Evolutionary conservation across 2,113 vertebrate genomes (phyloP).

Genomic region (Peucedramus taeniatus): DNA sequence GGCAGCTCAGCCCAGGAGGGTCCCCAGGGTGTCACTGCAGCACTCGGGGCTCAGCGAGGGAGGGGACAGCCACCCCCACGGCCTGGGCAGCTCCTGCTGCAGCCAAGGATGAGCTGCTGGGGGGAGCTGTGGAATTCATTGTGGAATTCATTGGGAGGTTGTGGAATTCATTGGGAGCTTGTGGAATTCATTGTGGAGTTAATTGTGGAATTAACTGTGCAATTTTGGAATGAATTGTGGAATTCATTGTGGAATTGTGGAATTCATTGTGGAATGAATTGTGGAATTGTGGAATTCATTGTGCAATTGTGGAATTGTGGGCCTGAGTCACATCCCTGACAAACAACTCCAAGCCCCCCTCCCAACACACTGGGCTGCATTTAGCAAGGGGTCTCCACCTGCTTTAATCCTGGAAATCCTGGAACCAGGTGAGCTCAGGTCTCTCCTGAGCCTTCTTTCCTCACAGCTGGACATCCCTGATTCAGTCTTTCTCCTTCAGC

Average conservation of each 20-base stretch:
- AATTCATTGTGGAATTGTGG: background rate
- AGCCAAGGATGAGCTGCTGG: rapidly evolving
- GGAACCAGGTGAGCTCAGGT: rapidly evolving
- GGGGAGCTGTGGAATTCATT: background rate
- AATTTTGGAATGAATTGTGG: background rate
- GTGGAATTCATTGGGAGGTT: background rate
- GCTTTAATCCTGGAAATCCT: rapidly evolving
- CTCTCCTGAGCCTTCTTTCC: background rate
- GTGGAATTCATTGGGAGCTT: no score
- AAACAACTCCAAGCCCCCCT: background rate
- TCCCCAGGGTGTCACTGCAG: rapidly evolving
- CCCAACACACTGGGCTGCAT: rapidly evolving
- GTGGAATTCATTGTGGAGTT: no score
- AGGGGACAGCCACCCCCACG: background rate
- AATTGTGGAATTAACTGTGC: no score
- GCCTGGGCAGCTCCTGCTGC: background rate
- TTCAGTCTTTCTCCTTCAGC: background rate
- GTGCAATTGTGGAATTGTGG: no score
- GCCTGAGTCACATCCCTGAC: background rate
- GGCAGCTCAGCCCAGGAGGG: background rate
- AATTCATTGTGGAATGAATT: no score
- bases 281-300: no score
- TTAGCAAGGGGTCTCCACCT: background rate
- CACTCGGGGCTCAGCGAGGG: rapidly evolving
- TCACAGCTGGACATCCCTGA: rapidly evolving